Evolutionary conservation across 2,113 vertebrate genomes (phyloP).

Genomic region (Laticauda laticaudata): DNA sequence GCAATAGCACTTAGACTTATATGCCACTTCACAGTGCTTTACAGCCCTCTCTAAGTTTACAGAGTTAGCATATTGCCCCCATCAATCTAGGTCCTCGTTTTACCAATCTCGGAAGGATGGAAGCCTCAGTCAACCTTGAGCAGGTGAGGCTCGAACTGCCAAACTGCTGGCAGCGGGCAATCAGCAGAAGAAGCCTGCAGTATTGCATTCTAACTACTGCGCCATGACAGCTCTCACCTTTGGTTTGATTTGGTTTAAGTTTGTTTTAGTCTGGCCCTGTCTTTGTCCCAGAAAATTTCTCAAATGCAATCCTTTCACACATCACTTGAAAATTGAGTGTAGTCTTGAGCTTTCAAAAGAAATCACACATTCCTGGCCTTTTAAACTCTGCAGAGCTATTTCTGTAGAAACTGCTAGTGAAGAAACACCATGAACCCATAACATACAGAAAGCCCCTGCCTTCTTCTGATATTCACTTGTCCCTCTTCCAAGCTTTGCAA

Average conservation of each 20-base stretch:
- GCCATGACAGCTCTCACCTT: too few species aligned
- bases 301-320: not conserved
- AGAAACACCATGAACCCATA: not conserved
- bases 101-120: too few species aligned
- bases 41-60: too few species aligned
- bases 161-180: too few species aligned
- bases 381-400: not conserved
- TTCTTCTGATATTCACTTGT: not conserved
- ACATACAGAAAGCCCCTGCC: not conserved
- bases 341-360: not conserved
- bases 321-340: not conserved
- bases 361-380: not conserved
- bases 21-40: too few species aligned
- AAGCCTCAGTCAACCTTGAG: too few species aligned
- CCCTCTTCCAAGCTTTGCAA: not conserved
- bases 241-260: not conserved
- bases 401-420: not conserved
- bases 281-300: not conserved
- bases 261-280: not conserved
- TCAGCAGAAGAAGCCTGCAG: too few species aligned
- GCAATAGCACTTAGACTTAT: too few species aligned
- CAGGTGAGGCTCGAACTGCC: too few species aligned
- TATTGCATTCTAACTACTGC: too few species aligned
- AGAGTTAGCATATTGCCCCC: too few species aligned
- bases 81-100: too few species aligned